Evolutionary conservation across 2,888 invertebrate species (phyloP).

Genomic region (Hanleya hanleyi): DNA sequence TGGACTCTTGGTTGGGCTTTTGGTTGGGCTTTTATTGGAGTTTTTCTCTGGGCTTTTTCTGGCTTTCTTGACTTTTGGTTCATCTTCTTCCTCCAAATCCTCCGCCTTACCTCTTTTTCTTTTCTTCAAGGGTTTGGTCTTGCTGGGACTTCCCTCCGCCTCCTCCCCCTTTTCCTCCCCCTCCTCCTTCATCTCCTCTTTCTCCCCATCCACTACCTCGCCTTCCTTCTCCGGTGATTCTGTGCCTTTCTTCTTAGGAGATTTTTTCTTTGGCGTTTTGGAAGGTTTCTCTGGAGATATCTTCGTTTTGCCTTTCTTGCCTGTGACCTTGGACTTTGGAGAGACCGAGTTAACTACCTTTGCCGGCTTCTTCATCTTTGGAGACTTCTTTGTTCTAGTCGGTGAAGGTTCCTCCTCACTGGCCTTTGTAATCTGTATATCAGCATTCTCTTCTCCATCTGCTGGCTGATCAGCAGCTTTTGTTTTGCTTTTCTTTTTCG

Average conservation of each 20-base stretch:
- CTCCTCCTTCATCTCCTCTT: conserved; percentile 33
- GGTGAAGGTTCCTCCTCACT: neutral
- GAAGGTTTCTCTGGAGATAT: conserved; percentile 6
- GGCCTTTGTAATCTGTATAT: neutral
- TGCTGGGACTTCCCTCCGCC: too few relatives aligned
- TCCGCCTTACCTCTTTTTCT: neutral
- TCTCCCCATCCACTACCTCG: conserved; percentile 24
- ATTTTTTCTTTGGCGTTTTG: conserved; percentile 14
- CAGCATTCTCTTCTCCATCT: neutral
- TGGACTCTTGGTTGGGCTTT: neutral
- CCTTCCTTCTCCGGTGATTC: conserved; percentile 18
- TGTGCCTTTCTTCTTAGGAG: conserved; percentile 40
- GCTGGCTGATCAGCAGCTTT: neutral
- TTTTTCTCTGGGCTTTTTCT: neutral
- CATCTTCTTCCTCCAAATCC: conserved; percentile 25
- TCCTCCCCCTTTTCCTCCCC: conserved; percentile 16
- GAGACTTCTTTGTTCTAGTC: neutral
- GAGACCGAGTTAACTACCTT: neutral
- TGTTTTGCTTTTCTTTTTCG: neutral
- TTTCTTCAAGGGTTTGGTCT: neutral
- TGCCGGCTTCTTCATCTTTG: neutral
- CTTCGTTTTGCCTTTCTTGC: conserved; percentile 2
- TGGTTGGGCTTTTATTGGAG: neutral
- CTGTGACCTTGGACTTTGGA: neutral
- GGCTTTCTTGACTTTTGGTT: conserved; percentile 2